phyloP scores from a whole-genome alignment of 2,888 invertebrate genomes.

The Dicranocentrus wangi region DNA sequence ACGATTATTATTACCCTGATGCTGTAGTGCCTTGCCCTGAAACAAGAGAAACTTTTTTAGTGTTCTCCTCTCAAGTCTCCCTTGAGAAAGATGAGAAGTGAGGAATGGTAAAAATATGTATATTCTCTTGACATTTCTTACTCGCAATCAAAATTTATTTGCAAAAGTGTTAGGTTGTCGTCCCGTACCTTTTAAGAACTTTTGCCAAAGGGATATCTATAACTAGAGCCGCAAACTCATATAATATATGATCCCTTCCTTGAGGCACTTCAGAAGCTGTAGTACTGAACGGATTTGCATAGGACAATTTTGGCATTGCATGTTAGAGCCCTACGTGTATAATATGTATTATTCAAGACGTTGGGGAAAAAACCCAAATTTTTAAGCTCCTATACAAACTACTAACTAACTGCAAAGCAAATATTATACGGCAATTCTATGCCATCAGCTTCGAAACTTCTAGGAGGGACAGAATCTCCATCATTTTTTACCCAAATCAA shows the following conservation, averaged over 20 bases:
- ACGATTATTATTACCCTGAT: not conserved
- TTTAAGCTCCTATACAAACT: too few relatives aligned
- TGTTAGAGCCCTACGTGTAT: too few relatives aligned
- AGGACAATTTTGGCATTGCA: not conserved
- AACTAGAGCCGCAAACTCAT: not conserved
- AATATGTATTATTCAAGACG: too few relatives aligned
- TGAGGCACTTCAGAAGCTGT: too few relatives aligned
- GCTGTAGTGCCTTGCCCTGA: not conserved
- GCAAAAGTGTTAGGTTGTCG: not conserved
- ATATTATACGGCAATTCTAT: too few relatives aligned
- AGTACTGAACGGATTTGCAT: too few relatives aligned
- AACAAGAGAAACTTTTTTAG: conserved; percentile 34
- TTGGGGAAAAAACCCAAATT: too few relatives aligned
- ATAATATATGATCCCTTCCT: not conserved
- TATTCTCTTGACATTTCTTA: conserved; percentile 11
- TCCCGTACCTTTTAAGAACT: not conserved
- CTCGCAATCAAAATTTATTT: conserved; percentile 16
- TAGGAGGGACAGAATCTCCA: too few relatives aligned
- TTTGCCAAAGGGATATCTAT: not conserved
- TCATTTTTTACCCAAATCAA: too few relatives aligned
- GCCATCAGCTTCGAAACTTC: too few relatives aligned
- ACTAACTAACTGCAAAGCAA: too few relatives aligned
- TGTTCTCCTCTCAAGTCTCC: too few relatives aligned
- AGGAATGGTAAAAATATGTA: conserved; percentile 15
- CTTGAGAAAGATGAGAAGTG: not conserved